Evolutionary conservation across 1,140 invertebrate species (phyloP), one percentile per base, ranked within the genome.

Genomic region (Phymastichus coffea): DNA sequence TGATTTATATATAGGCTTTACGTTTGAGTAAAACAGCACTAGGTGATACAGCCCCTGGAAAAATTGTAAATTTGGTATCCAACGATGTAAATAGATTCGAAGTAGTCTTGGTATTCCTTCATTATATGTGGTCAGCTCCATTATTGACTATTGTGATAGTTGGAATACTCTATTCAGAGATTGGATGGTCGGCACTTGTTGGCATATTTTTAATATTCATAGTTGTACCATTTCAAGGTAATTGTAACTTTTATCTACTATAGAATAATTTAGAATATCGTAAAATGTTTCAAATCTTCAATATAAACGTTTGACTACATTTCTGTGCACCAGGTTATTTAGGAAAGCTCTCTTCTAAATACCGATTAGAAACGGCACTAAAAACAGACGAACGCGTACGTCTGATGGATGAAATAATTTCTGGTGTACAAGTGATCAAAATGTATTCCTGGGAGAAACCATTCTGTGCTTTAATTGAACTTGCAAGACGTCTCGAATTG

Each of bases 1-100:
- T n/a, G n/a, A n/a, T n/a, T n/a, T n/a, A n/a, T n/a, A n/a, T n/a
- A n/a, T n/a, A 81, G 82, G 76, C 85, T 0, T 71, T 87, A 3
- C 77, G 79, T 7, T 66, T 88, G 2, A 87, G 83, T 57, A 81
- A 80, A 55, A 83, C 81, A 0, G 86, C 90, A 0, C 64, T 93
- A 23, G 85, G 85, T 0, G 83, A 89, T 56, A 89, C 89, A 1
- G 89, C 90, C 10, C 84, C 87, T 2, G 92, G 92, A 1, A 91
- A 93, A 77, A 85, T 93, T 49, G 88, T 92, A 1, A 93, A 93
- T 77, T 73, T 92, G 3, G 80, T 92, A 47, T 88, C 90, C 2
- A 92, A 92, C 69, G 90, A 92, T 64, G 83, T 86, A 3, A 86
- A 82, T 59, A 73, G 85, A 37, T 85, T 86, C 55, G 85, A 86